phyloP scores from a whole-genome alignment of 2,797 vertebrate species.

The Melanogrammus aeglefinus region DNA sequence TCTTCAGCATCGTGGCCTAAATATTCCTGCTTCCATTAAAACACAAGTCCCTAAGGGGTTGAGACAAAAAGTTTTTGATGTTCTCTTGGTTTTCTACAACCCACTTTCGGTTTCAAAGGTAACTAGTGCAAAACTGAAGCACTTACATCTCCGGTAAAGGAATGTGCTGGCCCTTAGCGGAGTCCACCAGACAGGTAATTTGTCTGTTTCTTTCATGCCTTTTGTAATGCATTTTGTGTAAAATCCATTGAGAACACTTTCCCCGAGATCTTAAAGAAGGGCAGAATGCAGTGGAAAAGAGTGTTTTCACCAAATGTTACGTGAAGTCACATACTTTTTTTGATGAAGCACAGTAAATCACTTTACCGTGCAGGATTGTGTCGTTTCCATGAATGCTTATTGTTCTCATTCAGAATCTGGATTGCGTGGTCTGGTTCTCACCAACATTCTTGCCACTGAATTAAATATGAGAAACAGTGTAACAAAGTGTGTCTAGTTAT shows the following conservation, averaged over 20 bases:
- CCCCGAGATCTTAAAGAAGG: neutral
- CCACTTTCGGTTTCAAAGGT: constrained; percentile 22
- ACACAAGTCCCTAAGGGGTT: constrained; percentile 52
- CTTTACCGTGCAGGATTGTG: neutral
- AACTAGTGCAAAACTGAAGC: constrained; percentile 32
- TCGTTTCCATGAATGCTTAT: neutral
- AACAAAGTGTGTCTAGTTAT: neutral
- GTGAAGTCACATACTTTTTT: neutral
- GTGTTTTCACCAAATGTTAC: neutral
- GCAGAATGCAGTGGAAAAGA: neutral
- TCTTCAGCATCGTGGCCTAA: constrained; percentile 59
- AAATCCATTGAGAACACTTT: neutral
- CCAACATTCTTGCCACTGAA: neutral
- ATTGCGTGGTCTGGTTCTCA: neutral
- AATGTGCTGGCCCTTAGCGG: constrained; percentile 9
- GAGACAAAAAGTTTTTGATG: constrained; percentile 50
- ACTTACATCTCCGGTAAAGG: constrained; percentile 19
- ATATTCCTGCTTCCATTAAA: constrained; percentile 66
- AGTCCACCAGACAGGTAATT: neutral
- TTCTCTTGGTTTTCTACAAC: constrained; percentile 31
- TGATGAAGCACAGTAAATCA: neutral
- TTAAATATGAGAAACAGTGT: neutral
- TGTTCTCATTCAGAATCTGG: neutral
- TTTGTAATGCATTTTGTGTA: neutral
- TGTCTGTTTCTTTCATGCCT: neutral